Conservation (phyloP, 2,888 invertebrate genomes). For the Aromia moschata region DNA sequence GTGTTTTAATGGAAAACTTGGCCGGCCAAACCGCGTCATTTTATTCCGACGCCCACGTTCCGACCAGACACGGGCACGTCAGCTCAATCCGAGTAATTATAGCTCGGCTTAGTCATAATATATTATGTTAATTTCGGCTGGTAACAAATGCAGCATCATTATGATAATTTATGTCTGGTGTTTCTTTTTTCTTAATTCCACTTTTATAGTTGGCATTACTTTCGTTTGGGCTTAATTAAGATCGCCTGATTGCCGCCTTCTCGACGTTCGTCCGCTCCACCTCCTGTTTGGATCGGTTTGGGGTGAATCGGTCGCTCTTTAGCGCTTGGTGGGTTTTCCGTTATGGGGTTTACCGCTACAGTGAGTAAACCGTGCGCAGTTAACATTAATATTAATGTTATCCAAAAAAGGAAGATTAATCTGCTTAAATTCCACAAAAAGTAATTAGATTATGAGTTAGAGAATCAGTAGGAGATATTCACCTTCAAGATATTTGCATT, state of each 20-base stretch:
- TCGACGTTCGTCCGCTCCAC: background rate
- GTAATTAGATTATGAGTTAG: too few relatives aligned
- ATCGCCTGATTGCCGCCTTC: background rate
- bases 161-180: conserved; percentile 57
- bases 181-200: conserved; percentile 49
- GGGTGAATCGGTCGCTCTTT: background rate
- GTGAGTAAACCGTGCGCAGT: too few relatives aligned
- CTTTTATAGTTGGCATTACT: conserved; percentile 38
- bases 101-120: conserved; percentile 57
- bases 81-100: conserved; percentile 52
- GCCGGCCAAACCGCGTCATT: conserved; percentile 24
- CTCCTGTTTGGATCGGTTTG: background rate
- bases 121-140: conserved; percentile 58
- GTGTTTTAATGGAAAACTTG: conserved; percentile 45
- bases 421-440: too few relatives aligned
- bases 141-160: conserved; percentile 58
- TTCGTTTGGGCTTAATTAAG: conserved; percentile 36
- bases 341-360: too few relatives aligned
- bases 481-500: too few relatives aligned
- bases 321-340: background rate
- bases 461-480: too few relatives aligned
- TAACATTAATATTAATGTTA: too few relatives aligned
- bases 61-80: conserved; percentile 42
- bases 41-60: conserved; percentile 39
- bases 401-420: too few relatives aligned